These are phyloP conservation scores for Lemur catta DNA, from an alignment of 2,797 vertebrate species.

Conservation along the genomic window DNA sequence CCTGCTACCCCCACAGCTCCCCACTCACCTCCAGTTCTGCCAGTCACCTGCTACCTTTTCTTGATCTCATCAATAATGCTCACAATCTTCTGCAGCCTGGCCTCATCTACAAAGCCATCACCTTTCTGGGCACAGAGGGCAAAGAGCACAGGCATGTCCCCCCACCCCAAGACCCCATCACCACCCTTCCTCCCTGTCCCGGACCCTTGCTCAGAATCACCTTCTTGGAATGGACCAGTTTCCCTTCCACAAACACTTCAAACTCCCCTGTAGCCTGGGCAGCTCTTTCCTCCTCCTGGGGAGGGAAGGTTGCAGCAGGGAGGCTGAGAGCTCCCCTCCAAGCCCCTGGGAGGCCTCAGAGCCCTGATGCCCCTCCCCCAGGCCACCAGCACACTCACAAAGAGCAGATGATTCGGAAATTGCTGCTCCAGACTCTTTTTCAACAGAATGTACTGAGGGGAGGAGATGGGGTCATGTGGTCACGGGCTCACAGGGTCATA, in stretches of 20 bases:
- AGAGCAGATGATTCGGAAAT: conserved; percentile 62
- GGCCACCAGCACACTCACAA: conserved; percentile 57
- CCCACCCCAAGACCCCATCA: accelerated
- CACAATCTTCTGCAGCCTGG: conserved; percentile 44
- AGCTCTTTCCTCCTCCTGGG: conserved; percentile 50
- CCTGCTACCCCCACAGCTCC: accelerated
- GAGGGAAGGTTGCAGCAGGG: not conserved
- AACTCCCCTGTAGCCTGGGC: conserved; percentile 59
- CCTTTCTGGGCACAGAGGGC: conserved; percentile 56
- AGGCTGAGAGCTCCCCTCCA: not conserved
- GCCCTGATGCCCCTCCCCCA: not conserved
- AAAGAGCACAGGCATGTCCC: not conserved
- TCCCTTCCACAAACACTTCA: conserved; percentile 69
- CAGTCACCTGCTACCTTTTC: conserved; percentile 22
- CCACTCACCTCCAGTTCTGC: not conserved
- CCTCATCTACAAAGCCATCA: conserved; percentile 71
- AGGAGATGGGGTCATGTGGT: not conserved
- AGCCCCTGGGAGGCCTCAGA: not conserved
- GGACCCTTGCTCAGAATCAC: conserved; percentile 41
- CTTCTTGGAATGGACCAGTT: conserved; percentile 76
- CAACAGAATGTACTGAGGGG: conserved; percentile 64
- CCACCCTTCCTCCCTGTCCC: not conserved
- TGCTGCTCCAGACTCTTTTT: conserved; percentile 66
- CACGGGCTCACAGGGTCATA: not conserved
- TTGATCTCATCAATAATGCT: conserved; percentile 26